Conservation (phyloP, 53 echinoderm and acorn worm species). For the Apostichopus leukothele region DNA sequence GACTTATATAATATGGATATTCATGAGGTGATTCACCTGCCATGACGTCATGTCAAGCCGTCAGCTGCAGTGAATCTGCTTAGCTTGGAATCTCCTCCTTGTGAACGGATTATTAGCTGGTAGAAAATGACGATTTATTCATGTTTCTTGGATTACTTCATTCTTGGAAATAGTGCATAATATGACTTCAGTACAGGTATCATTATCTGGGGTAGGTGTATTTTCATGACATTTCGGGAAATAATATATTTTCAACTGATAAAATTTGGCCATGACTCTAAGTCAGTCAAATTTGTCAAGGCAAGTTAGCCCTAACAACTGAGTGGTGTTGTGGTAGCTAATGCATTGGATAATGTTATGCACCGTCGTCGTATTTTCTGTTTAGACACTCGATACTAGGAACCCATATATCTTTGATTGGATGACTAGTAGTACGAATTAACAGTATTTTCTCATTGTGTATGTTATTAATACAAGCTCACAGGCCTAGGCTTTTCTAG, state of each 20-base stretch:
- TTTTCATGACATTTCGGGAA: conserved; percentile 21
- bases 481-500: no score
- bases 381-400: not conserved
- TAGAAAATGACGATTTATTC: conserved; percentile 31
- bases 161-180: conserved; percentile 32
- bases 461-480: not conserved
- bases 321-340: not conserved
- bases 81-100: conserved; percentile 45
- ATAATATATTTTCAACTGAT: conserved; percentile 36
- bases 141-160: conserved; percentile 45
- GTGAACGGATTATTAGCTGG: conserved; percentile 19
- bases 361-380: not conserved
- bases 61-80: conserved; percentile 41
- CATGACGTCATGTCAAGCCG: conserved; percentile 35
- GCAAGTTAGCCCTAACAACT: conserved; percentile 24
- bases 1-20: conserved; percentile 1
- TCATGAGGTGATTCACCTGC: conserved; percentile 39
- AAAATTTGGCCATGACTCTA: conserved; percentile 38
- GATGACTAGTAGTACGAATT: not conserved
- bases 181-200: conserved; percentile 14
- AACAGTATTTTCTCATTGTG: not conserved
- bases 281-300: conserved; percentile 28
- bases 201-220: conserved; percentile 34
- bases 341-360: conserved; percentile 18
- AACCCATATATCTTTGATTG: not conserved